Evolutionary conservation across 2,888 invertebrate genomes (phyloP), one percentile per base, ranked within the genome.

Genomic region (Physocephala rufipes): DNA sequence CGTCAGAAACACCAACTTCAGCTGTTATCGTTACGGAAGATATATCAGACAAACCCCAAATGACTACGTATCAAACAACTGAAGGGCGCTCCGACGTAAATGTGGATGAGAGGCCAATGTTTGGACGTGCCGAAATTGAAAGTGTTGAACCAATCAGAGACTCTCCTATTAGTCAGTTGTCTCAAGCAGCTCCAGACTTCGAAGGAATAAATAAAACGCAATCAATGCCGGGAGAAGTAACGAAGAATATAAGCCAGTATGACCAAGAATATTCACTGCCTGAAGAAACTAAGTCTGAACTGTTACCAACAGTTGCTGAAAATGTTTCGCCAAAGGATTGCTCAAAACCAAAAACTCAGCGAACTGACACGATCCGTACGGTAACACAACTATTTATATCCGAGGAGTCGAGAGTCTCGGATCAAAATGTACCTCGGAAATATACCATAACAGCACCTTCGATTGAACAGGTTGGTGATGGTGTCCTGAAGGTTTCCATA

Each of bases 391-490:
- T 85, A 2, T 85, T 86, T 61, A 83, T 86, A 58, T 74, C 82
- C 24, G 82, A 81, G 19, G 86, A 86, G 76, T 78, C 79, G 2
- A 77, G 76, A 3, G 75, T 79, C 2, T 63, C 78, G 16, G 71
- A 73, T 21, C 61, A 67, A 15, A 78, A 78, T 58, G 77, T 80
- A 0, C 80, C 82, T 13, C 79, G 79, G 3, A 80, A 82, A 74
- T 79, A 82, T 45, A 81, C 81, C 65, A 79, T 86, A 43, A 79
- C 83, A 1, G 82, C 87, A n/a, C 79, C 86, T 26, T 86, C 87
- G 72, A 85, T 88, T 71, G 87, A 86, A 78, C 78, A 81, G 15
- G 76, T 77, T 26, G 84, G 84, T 7, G 78, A 80, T 61, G 82
- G 85, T 67, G 78, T 80, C 5, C 76, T 86, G 0, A 85, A 79